Evolutionary conservation across 2,113 vertebrate species (phyloP), one percentile per base, ranked within the genome.

Genomic region (Odocoileus virginianus): DNA sequence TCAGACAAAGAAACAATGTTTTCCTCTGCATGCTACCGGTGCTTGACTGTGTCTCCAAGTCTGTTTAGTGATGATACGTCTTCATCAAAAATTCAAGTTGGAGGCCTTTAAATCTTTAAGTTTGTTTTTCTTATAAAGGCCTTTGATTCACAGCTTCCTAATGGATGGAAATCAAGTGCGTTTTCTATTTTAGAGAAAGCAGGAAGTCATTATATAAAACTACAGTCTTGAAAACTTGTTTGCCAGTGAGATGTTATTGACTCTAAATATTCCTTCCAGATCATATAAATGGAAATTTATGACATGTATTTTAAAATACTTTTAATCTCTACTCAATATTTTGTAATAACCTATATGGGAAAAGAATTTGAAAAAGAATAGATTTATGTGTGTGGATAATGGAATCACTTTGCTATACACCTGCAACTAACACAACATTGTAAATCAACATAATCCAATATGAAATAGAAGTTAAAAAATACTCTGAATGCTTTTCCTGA

Each of bases 161-260:
- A 25, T 88, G 78, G 43, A 67, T 94, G 55, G 55, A 83, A 95
- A 95, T 86, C 55, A 94, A 96, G 58, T 85, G 45, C 33, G 23
- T 64, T 95, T 97, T 85, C 19, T 96, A 23, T 84, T 93, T 95
- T 78, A 92, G 64, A 95, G 88, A 86, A 88, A 96, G 97, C 67
- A 21, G 40, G 25, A 94, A 45, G 21, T 92, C n/a, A 33, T 96
- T 87, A 50, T 19, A 27, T 90, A 95, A 94, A n/a, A 96, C 7
- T 60, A 3, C 19, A 95, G 47, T 79, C 57, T 54, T 84, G 21
- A 97, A 87, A 86, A 92, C 16, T 85, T 87, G 19, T 50, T 55
- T 40, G 54, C 23, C 27, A 64, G 28, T 40, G 64, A 97, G 43
- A 54, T 88, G 74, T 58, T 88, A 30, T 57, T 85, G 50, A 85